These are phyloP conservation scores for Drosophila acutilabella DNA, from an alignment of 2,888 invertebrate genomes.

Conservation along the genomic window DNA sequence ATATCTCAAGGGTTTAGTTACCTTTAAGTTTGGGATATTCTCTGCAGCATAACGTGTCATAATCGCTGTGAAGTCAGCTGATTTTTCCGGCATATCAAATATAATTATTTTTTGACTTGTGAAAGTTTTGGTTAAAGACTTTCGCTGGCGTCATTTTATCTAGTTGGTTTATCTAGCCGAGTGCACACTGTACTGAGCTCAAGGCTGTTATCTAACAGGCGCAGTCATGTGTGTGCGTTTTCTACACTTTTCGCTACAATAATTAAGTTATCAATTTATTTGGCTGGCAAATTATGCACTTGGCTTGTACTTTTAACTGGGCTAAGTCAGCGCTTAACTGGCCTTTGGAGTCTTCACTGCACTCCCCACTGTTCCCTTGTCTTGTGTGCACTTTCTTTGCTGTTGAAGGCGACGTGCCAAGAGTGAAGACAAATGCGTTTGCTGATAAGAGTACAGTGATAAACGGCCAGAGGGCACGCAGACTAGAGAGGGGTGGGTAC, in stretches of 20 bases:
- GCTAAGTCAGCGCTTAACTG: slow-evolving; percentile 40
- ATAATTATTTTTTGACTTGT: slow-evolving; percentile 12
- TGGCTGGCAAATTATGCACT: slow-evolving; percentile 31
- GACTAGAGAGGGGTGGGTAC: not conserved
- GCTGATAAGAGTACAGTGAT: slow-evolving; percentile 56
- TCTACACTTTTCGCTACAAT: slow-evolving; percentile 7
- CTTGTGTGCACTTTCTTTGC: slow-evolving; percentile 26
- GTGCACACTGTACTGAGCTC: slow-evolving; percentile 20
- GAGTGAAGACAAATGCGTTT: slow-evolving; percentile 51
- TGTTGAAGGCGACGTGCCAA: slow-evolving; percentile 30
- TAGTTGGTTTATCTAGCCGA: slow-evolving; percentile 15
- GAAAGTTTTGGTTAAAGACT: slow-evolving; percentile 24
- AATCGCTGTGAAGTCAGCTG: slow-evolving; percentile 20
- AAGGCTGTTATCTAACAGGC: slow-evolving; percentile 42
- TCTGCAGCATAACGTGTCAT: slow-evolving; percentile 2
- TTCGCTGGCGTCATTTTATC: slow-evolving; percentile 28
- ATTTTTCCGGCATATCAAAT: slow-evolving; percentile 47
- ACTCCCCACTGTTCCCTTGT: not conserved
- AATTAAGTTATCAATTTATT: slow-evolving; percentile 43
- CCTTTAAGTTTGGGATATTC: slow-evolving; percentile 6
- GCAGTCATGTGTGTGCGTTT: slow-evolving; percentile 16
- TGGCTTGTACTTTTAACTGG: slow-evolving; percentile 9
- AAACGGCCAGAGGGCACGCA: slow-evolving; percentile 32
- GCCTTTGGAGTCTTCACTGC: slow-evolving; percentile 14
- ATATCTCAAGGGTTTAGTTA: slow-evolving; percentile 1